A percentile compares a stretch with the other conserved stretches of the same genome.
Conservation (phyloP, 2,113 vertebrate genomes). For the Psettodes erumei region DNA sequence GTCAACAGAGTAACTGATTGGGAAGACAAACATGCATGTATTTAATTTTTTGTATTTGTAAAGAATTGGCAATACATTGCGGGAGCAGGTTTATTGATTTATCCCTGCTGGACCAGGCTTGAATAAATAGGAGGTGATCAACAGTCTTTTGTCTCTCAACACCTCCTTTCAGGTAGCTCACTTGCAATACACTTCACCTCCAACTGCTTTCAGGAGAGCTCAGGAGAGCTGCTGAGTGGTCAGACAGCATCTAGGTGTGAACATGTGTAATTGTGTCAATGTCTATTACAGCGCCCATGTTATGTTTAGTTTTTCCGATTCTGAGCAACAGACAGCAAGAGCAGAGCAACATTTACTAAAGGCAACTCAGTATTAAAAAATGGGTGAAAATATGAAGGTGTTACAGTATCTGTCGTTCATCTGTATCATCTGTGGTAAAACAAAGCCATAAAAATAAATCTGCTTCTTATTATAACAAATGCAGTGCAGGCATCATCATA, state of each 20-base stretch:
- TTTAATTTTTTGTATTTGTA: not conserved
- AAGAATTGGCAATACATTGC: not conserved
- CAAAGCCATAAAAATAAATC: not conserved
- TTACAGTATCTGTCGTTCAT: not conserved
- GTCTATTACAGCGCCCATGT: not conserved
- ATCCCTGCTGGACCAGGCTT: not conserved
- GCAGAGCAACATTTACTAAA: not conserved
- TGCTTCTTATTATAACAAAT: not conserved
- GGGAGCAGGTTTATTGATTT: not conserved
- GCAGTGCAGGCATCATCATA: not conserved
- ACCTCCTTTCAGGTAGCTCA: not conserved
- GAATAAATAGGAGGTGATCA: slow-evolving; percentile 12
- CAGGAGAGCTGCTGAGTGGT: not conserved
- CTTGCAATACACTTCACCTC: slow-evolving; percentile 3
- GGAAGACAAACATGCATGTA: not conserved
- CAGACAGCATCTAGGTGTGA: not conserved
- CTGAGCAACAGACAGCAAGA: not conserved
- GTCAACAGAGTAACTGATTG: too few species aligned
- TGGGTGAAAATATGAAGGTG: not conserved
- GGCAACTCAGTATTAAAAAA: too few species aligned
- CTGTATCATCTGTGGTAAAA: not conserved
- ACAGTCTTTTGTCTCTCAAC: not conserved
- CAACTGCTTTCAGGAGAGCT: slow-evolving; percentile 3
- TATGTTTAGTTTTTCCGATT: not conserved
- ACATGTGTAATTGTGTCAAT: not conserved